Evolutionary conservation across 2,888 invertebrate genomes (phyloP).

Genomic region (Nesidiocoris tenuis): DNA sequence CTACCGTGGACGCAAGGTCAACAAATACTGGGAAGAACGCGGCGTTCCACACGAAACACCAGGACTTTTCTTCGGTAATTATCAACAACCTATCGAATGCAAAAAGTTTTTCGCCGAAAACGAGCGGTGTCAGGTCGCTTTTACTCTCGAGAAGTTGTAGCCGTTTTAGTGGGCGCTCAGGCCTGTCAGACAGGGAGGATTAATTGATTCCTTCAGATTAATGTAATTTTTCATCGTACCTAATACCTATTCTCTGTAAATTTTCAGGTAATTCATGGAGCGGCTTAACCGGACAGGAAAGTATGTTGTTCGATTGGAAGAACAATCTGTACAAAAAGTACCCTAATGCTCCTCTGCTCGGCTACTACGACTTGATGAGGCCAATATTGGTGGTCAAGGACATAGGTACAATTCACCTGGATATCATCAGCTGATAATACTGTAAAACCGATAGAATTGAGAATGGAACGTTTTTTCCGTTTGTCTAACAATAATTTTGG

Average conservation of each 20-base stretch:
- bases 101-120: no score
- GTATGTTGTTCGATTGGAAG: neutral
- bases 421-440: neutral
- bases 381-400: slow-evolving; percentile 18
- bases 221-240: neutral
- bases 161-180: no score
- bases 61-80: slow-evolving; percentile 17
- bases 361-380: slow-evolving; percentile 23
- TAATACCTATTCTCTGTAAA: neutral
- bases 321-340: neutral
- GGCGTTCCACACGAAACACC: slow-evolving; percentile 25
- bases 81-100: no score
- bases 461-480: no score
- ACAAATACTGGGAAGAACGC: slow-evolving; percentile 18
- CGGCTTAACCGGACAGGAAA: neutral
- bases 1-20: neutral
- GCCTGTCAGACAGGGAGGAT: no score
- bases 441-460: no score
- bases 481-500: no score
- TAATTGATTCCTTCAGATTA: no score
- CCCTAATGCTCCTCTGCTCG: slow-evolving; percentile 19
- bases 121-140: no score
- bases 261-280: slow-evolving; percentile 22
- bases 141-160: no score
- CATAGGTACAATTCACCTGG: neutral